These are phyloP conservation scores for Zapornia atra DNA, from an alignment of 2,113 vertebrate genomes.

Conservation along the genomic window DNA sequence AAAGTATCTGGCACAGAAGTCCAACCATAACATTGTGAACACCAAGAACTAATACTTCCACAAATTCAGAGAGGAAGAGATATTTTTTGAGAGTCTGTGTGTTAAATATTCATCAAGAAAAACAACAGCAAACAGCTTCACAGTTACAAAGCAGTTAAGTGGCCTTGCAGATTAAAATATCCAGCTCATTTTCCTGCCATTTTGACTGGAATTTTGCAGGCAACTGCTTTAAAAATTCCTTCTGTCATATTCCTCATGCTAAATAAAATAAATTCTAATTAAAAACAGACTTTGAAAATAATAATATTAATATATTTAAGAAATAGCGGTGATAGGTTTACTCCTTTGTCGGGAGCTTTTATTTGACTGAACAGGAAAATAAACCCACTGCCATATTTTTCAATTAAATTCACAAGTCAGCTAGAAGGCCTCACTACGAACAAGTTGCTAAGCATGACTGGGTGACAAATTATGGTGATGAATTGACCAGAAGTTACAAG, in stretches of 20 bases:
- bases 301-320: not conserved
- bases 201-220: not conserved
- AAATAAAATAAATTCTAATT: not conserved
- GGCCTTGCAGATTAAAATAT: not conserved
- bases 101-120: not conserved
- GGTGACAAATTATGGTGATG: not conserved
- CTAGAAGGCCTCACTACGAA: not conserved
- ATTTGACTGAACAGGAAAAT: not conserved
- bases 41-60: not conserved
- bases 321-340: not conserved
- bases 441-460: not conserved
- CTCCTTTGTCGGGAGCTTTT: not conserved
- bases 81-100: not conserved
- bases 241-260: not conserved
- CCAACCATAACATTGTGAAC: not conserved
- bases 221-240: not conserved
- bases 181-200: not conserved
- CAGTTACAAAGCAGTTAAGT: not conserved
- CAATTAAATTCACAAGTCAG: not conserved
- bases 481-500: not conserved
- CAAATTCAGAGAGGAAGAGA: not conserved
- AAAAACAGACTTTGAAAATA: not conserved
- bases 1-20: not conserved
- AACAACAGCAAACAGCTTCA: not conserved
- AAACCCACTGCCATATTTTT: not conserved